Base-by-base conservation (phyloP, 2,797 vertebrate genomes). In the Coccyzus lansbergi region DNA sequence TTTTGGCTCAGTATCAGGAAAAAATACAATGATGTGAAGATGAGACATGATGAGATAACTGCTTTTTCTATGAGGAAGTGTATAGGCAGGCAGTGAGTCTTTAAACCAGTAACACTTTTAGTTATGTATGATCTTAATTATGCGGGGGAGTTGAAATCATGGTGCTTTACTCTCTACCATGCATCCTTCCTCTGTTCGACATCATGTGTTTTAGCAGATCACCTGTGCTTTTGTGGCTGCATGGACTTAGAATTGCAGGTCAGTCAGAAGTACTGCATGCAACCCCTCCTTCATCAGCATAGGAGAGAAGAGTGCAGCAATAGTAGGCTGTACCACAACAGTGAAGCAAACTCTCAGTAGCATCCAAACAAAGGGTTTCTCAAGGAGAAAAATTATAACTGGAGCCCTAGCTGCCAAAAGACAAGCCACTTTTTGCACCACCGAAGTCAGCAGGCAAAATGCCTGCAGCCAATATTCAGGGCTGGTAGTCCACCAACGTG, bases 41-140 rank as follows among this genome's bases (percentile, higher is more conserved):
- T 76, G 59, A 91, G 56, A 75, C 24, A 7, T 42, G 44, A 38
- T 56, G 68, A 67, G 64, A 77, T 70, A 76, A 60, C 64, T 93
- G 67, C 22, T 86, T 63, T 85, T 91, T 58, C 38, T 38, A 38
- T 44, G 67, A 72, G 62, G 49, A 87, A 88, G 29, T 34, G 33
- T 76, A 76, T 89, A 84, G 86, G 72, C 83, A 53, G 76, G 51
- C 89, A 92, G 81, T 15, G 36, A 91, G 85, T 76, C 58, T 77
- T 67, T 4, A 63, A 90, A 48, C 42, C 2, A 3, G 34, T 71
- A 79, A 69, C n/a, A 58, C 67, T 93, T 87, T 34, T 29, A n/a
- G 33, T 83, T 79, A 69, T 49, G 51, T 55, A 46, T 92, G 78
- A 75, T n/a, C 95, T 92, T 36, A 81, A 69, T 65, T 68, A 40